Base-by-base conservation (phyloP, 2,888 invertebrate species). In the Caenorhabditis imperialis region DNA sequence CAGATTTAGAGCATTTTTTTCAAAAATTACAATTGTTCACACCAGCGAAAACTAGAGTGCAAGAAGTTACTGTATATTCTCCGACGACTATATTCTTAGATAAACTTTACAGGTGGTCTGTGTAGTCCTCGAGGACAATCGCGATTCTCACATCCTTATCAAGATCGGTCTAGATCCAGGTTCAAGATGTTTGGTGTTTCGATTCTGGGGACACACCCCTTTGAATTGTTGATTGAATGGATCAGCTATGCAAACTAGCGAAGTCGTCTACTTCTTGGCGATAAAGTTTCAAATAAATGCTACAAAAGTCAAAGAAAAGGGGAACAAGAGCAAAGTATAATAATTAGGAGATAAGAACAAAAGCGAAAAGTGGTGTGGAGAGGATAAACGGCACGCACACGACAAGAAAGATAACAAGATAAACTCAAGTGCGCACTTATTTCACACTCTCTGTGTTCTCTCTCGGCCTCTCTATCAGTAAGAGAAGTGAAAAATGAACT, bases 321-420 rank as follows among this genome's bases (percentile, higher is more conserved):
- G n/a, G n/a, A n/a, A n/a, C n/a, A n/a, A n/a, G n/a, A n/a, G n/a
- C n/a, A n/a, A n/a, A n/a, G n/a, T n/a, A n/a, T n/a, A n/a, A n/a
- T n/a, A n/a, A n/a, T n/a, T n/a, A n/a, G n/a, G n/a, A n/a, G n/a
- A n/a, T n/a, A n/a, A n/a, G n/a, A n/a, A n/a, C n/a, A n/a, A n/a
- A n/a, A n/a, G n/a, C n/a, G n/a, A n/a, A n/a, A n/a, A n/a, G n/a
- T n/a, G n/a, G n/a, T 30, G 30, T 6, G 30, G 30, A 30, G 30
- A 30, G 30, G 30, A 30, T 30, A 7, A 10, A 10, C 7, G 30
- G 30, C 30, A 30, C 10, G 10, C 30, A 30, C 10, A 45, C 35
- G n/a, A 53, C 30, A 51, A 55, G 37, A 65, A n/a, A 65, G 65
- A 65, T 65, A 54, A 69, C 67, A 69, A 69, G 61, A 70, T 58